Evolutionary conservation across 2,888 invertebrate genomes (phyloP).

Genomic region (Cataglyphis livida): DNA sequence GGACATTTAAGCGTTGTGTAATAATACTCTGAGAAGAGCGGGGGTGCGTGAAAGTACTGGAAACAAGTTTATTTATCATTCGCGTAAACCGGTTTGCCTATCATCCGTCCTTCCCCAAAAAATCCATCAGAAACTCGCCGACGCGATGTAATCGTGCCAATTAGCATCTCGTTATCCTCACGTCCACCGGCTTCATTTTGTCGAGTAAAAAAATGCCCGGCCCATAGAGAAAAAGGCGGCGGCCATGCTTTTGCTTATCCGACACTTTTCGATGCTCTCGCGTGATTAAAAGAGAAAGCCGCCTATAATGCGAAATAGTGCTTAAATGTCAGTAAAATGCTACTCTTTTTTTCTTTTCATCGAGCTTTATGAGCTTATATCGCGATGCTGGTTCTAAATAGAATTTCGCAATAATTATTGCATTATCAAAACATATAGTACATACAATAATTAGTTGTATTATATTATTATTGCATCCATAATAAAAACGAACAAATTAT

Average conservation of each 20-base stretch:
- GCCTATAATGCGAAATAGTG: neutral
- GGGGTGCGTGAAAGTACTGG: constrained; percentile 21
- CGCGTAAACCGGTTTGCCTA: constrained; percentile 44
- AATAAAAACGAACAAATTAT: neutral
- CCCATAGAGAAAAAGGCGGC: neutral
- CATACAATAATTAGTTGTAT: neutral
- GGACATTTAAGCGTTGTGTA: neutral
- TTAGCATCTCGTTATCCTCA: constrained; percentile 54
- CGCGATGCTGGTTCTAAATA: neutral
- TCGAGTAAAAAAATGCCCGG: constrained; percentile 18
- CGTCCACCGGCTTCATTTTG: neutral
- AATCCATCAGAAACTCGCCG: constrained; percentile 32
- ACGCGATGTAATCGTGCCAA: constrained; percentile 30
- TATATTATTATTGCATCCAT: neutral
- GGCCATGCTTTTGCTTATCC: neutral
- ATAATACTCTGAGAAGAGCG: constrained; percentile 21
- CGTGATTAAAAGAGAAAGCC: constrained; percentile 38
- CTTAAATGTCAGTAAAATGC: neutral
- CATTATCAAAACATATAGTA: neutral
- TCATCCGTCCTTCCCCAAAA: constrained; percentile 13
- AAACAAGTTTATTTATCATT: constrained; percentile 27
- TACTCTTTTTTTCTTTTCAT: neutral
- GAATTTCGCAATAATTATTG: neutral
- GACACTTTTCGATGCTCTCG: constrained; percentile 22
- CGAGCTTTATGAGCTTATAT: neutral